These are phyloP conservation scores for Aphidius colemani DNA, from an alignment of 2,888 invertebrate genomes.

Conservation along the genomic window DNA sequence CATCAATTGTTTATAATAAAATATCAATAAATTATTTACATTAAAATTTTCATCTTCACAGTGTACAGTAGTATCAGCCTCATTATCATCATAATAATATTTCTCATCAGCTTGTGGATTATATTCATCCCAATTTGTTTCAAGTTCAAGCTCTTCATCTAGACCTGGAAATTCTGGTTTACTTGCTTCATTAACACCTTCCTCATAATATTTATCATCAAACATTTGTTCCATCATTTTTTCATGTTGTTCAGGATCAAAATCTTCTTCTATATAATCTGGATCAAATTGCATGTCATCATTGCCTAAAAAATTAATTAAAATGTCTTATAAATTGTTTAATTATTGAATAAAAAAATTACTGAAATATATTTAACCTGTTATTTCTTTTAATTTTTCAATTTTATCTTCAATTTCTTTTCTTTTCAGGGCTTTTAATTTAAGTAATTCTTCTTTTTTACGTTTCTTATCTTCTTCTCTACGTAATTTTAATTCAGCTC, in stretches of 20 bases:
- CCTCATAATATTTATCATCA: slow-evolving; percentile 83
- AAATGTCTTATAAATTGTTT: background rate
- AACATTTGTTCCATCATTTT: slow-evolving; percentile 84
- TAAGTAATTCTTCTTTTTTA: slow-evolving; percentile 85
- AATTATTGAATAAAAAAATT: background rate
- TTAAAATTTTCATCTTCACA: slow-evolving; percentile 84
- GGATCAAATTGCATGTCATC: slow-evolving; percentile 48
- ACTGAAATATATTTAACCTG: slow-evolving; percentile 64
- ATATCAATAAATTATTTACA: slow-evolving; percentile 59
- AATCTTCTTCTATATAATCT: slow-evolving; percentile 82
- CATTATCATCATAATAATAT: slow-evolving; percentile 49
- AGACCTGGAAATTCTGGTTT: slow-evolving; percentile 88
- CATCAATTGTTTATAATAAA: background rate
- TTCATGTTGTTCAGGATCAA: slow-evolving; percentile 89
- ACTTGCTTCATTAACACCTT: slow-evolving; percentile 64
- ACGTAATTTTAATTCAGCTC: slow-evolving; percentile 74
- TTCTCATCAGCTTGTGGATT: slow-evolving; percentile 59
- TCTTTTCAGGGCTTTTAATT: slow-evolving; percentile 83
- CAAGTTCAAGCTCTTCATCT: slow-evolving; percentile 73
- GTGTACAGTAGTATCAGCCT: slow-evolving; percentile 62
- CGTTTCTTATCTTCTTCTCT: slow-evolving; percentile 79
- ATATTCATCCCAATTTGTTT: slow-evolving; percentile 72
- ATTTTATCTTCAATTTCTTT: slow-evolving; percentile 91
- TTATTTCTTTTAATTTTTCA: slow-evolving; percentile 81
- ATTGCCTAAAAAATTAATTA: slow-evolving; percentile 41